Evolutionary conservation across 2,888 invertebrate species (phyloP), one percentile per base, ranked within the genome.

Genomic region (Phalera bucephala): DNA sequence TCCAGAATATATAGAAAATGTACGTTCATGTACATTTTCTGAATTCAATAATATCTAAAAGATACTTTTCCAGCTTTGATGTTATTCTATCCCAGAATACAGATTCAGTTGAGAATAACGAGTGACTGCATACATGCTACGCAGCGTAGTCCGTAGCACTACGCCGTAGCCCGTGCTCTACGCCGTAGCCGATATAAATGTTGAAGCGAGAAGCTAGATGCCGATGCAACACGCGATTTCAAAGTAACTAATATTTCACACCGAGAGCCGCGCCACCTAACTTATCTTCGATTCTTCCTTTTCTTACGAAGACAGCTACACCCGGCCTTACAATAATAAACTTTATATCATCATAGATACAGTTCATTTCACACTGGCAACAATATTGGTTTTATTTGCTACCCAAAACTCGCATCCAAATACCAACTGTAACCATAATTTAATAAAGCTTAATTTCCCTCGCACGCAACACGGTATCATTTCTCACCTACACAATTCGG

Each of bases 231-330:
- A 64, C 64, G 56, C 61, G 59, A 69, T 61, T 67, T 64, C 72
- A 72, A 75, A 77, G 73, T 70, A 72, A 79, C 77, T 75, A 82
- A 84, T 84, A 81, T 81, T 79, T 83, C 75, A 81, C 67, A 58
- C 55, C 59, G 61, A 67, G 69, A 72, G 64, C 68, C 65, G 59
- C 67, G 64, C 60, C 72, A 75, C 74, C 74, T 77, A 72, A 73
- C 77, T 81, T 81, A 80, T 79, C 79, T 80, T 77, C 77, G 76
- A 79, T 74, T 73, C 72, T 62, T 64, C 50, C 66, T 68, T 70
- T 63, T 61, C 52, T 52, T 50, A 45, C 32, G 40, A 14, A 32
- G 9, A 29, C 32, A 44, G 17, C 27, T 3, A 2, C 12, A n/a
- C n/a, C n/a, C n/a, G n/a, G n/a, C 13, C 53, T 38, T 34, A 33